Conservation (phyloP, 2,113 vertebrate genomes). For the Petroica traversi region DNA sequence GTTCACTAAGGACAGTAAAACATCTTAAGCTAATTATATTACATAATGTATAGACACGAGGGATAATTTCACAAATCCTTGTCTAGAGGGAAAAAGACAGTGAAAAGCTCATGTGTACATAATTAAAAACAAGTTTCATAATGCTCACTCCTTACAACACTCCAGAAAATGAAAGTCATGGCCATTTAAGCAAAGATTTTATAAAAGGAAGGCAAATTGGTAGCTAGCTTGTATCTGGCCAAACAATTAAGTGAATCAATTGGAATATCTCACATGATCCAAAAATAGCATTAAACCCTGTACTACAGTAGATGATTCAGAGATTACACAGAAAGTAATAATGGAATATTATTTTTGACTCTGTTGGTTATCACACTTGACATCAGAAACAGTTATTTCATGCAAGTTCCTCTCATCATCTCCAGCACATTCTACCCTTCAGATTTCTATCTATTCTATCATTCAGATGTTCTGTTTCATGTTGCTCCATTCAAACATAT, state of each 20-base stretch:
- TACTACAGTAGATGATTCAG: background rate
- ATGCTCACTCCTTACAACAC: background rate
- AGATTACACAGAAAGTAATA: background rate
- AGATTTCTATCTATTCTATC: too few relatives aligned
- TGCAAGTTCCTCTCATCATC: background rate
- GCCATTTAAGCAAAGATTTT: background rate
- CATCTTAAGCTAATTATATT: background rate
- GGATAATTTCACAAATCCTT: background rate
- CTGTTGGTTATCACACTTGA: background rate
- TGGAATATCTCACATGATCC: background rate
- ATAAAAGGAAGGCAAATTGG: background rate
- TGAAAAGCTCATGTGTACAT: background rate
- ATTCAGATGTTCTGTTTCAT: background rate
- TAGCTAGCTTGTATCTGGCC: background rate
- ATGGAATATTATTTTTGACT: background rate
- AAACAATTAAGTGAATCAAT: background rate
- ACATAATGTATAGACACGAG: accelerated
- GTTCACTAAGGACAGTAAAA: background rate
- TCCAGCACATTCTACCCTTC: background rate
- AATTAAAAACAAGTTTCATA: background rate
- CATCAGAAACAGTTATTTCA: background rate
- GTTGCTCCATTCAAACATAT: background rate
- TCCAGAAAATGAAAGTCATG: background rate
- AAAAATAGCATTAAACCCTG: background rate
- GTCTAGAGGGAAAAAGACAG: background rate